These are phyloP conservation scores for Pseudomyrmex dendroicus DNA, from an alignment of 1,140 invertebrate species.

Conservation along the genomic window DNA sequence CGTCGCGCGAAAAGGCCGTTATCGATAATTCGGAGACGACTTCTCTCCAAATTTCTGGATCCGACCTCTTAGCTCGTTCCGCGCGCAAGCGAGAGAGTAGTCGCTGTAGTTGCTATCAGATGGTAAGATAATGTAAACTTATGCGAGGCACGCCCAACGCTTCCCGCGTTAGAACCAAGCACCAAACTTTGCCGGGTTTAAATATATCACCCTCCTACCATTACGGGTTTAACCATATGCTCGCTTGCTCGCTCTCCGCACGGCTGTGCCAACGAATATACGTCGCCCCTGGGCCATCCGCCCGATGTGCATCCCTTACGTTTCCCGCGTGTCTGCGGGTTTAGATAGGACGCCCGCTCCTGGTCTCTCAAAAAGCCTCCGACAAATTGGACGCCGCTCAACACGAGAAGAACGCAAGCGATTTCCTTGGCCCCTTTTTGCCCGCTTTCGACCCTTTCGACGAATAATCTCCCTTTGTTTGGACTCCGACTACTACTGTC, in stretches of 20 bases:
- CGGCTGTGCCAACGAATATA: slow-evolving; percentile 51
- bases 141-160: slow-evolving; percentile 83
- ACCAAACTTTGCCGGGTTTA: slow-evolving; percentile 84
- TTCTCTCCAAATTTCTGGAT: slow-evolving; percentile 69
- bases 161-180: slow-evolving; percentile 70
- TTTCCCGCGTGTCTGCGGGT: slow-evolving; percentile 64
- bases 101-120: slow-evolving; percentile 81
- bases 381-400: slow-evolving; percentile 63
- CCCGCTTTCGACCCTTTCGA: slow-evolving; percentile 1
- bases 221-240: slow-evolving; percentile 84
- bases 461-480: slow-evolving; percentile 42
- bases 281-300: slow-evolving; percentile 40
- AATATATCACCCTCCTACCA: slow-evolving; percentile 83
- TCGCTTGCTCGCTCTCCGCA: slow-evolving; percentile 52
- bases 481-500: background rate
- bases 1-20: background rate
- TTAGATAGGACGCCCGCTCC: slow-evolving; percentile 67
- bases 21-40: slow-evolving; percentile 39
- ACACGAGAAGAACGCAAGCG: slow-evolving; percentile 3
- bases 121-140: slow-evolving; percentile 85
- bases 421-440: slow-evolving; percentile 31
- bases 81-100: slow-evolving; percentile 59
- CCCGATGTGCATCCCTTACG: slow-evolving; percentile 71
- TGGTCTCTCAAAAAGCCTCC: slow-evolving; percentile 58
- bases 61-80: slow-evolving; percentile 68